Evolutionary conservation across 2,888 invertebrate genomes (phyloP), one percentile per base, ranked within the genome.

Genomic region (Halocaridina rubra): DNA sequence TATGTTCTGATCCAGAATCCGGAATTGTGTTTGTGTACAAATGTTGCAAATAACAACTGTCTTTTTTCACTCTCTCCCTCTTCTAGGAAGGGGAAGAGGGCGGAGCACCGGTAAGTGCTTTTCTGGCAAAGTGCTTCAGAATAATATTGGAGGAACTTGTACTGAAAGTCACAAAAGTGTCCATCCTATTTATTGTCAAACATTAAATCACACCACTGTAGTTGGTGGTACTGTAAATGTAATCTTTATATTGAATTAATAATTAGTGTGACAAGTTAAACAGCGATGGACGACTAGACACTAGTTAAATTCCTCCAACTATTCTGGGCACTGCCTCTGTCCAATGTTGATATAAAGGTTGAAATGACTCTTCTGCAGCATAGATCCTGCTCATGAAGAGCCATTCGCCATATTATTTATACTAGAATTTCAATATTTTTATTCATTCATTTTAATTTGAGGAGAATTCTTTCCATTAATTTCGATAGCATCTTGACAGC

Each of bases 71-170:
- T 84, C 79, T 84, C 79, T 80, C 79, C 79, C 79, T 80, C 84
- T 80, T 80, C 79, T 79, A 84, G 84, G 84, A 84, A 75, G 84
- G 84, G 74, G 84, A 84, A 72, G 84, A 84, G 79, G 84, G 84
- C 74, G 84, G 30, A 57, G 69, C 59, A 53, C 67, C 80, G 84
- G 84, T 84, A 84, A 84, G 84, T 80, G 79, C 32, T 29, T 71
- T 30, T 57, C 53, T 57, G 27, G 16, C 64, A 3, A 53, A 19
- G 53, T 53, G n/a, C n/a, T 13, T 53, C 53, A 53, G 53, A 53
- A 19, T 53, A 53, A 53, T n/a, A n/a, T n/a, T 19, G 53, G 53
- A 53, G 19, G 3, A 53, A 53, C 19, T 53, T 53, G 19, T n/a
- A 53, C 53, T 53, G 4, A 13, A 19, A 3, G 53, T 53, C 53